Base-by-base conservation (phyloP, 2,888 invertebrate genomes). In the Pseudeuparius sepicola region DNA sequence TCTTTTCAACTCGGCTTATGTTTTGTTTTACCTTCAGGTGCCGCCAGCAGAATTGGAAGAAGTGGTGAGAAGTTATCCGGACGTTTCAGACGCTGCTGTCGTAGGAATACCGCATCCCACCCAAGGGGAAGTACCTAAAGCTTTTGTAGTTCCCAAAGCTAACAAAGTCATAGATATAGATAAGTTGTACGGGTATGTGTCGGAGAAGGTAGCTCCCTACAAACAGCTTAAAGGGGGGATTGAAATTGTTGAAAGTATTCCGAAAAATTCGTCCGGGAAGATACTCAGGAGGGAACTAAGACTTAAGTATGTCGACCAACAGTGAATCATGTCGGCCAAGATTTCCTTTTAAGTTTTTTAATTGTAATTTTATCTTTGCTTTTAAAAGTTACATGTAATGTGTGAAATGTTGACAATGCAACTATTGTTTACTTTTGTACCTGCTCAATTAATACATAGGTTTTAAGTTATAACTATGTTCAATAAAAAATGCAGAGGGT, bases 31-130 rank as follows among this genome's bases (percentile, higher is more conserved):
- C 0, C 37, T 39, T 10, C 31, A 49, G 49, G 89, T 92, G 4
- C 76, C 90, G 6, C 92, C 92, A 16, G 89, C 90, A 1, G 92
- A 92, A 59, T 57, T 92, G 18, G 92, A 92, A 60, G 75, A 70
- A 37, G 50, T 84, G 4, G 53, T 88, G 2, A 68, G 81, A 38
- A 68, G 71, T 24, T 81, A 86, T 59, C 80, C 85, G 1, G 71
- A 70, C 17, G 70, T 93, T 1, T 57, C 67, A 7, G 92, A 93
- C 51, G 85, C 80, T 1, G 90, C 83, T 0, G 89, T 93, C 0
- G 67, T 90, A 40, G 89, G 88, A 1, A 60, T 84, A 14, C 75
- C 78, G 0, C 75, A 87, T 52, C 60, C 66, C 1, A 56, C 60
- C 5, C 66, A 65, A 17, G 88, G 88, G 3, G 86, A 89, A 61